A percentile compares a stretch with the other conserved stretches of the same genome.
These are phyloP conservation scores for Orchesella flavescens DNA, from an alignment of 2,888 invertebrate genomes.

Conservation along the genomic window DNA sequence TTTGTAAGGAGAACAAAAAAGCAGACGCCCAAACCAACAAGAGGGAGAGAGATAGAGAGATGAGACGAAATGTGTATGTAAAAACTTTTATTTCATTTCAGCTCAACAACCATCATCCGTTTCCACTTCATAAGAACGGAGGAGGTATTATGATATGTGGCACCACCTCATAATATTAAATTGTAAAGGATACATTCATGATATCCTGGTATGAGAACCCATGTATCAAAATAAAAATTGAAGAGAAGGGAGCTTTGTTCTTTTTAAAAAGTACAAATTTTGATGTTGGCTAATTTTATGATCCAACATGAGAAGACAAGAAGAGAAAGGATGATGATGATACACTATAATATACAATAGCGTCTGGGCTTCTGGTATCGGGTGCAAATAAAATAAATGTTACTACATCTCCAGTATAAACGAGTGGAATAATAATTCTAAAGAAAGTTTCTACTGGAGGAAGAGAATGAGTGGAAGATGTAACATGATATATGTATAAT, in stretches of 20 bases:
- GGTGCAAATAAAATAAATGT: too few species aligned
- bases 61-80: neutral
- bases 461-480: neutral
- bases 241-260: conserved; percentile 3
- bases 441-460: too few species aligned
- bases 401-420: too few species aligned
- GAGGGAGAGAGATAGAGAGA: too few species aligned
- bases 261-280: neutral
- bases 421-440: too few species aligned
- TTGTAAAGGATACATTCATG: conserved; percentile 45
- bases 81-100: neutral
- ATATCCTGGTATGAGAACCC: neutral
- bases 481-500: conserved; percentile 9
- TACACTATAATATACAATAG: neutral
- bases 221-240: neutral
- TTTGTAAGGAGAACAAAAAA: neutral
- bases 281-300: conserved; percentile 29
- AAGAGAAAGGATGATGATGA: neutral
- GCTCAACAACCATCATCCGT: neutral
- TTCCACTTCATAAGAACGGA: neutral
- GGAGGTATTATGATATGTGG: too few species aligned
- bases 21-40: neutral
- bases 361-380: neutral
- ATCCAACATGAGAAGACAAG: conserved; percentile 1
- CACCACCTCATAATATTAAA: neutral